Base-by-base conservation (phyloP, 1,140 invertebrate genomes). In the Zaprionus tsacasi region DNA sequence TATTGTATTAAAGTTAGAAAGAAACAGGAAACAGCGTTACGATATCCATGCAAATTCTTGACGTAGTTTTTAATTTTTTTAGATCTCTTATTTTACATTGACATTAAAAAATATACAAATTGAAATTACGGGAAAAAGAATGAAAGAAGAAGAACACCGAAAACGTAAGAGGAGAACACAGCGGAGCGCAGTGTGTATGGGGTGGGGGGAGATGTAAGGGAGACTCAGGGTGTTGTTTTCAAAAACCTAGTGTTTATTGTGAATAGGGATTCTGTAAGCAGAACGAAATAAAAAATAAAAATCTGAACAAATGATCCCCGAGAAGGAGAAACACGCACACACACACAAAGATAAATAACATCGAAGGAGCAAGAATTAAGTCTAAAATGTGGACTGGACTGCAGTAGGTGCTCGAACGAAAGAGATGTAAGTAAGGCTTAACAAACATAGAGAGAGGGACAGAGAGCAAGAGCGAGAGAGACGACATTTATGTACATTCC, bases 1-100 rank as follows among this genome's bases (percentile, higher is more conserved):
- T n/a, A 15, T 45, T 45, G 40, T 45, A 45, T 15, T 43, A 8
- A 15, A 45, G 43, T 50, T 81, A 74, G 61, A 69, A 90, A 79
- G 77, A 82, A 89, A 86, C 60, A 69, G 85, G 78, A 88, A 86
- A 89, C 86, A 89, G 86, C 86, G 86, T 89, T 91, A 91, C 91
- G 81, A 91, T 92, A 91, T 91, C 91, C 91, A 92, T 92, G 91
- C 91, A 92, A 92, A 92, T 92, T 92, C 77, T 89, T 92, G 80
- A 85, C 91, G 81, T 87, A 82, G 74, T 80, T 63, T 74, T 83
- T 38, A 60, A 70, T 79, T 64, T 45, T 25, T 50, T 58, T 48
- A 45, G 58, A 48, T 43, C 63, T 80, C 33, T 36, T 70, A 63
- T 56, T 78, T 88, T 73, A 88, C 85, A 89, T 73, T 76, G 88